Conservation (phyloP, 2,113 vertebrate species). For the Tragelaphus scriptus region DNA sequence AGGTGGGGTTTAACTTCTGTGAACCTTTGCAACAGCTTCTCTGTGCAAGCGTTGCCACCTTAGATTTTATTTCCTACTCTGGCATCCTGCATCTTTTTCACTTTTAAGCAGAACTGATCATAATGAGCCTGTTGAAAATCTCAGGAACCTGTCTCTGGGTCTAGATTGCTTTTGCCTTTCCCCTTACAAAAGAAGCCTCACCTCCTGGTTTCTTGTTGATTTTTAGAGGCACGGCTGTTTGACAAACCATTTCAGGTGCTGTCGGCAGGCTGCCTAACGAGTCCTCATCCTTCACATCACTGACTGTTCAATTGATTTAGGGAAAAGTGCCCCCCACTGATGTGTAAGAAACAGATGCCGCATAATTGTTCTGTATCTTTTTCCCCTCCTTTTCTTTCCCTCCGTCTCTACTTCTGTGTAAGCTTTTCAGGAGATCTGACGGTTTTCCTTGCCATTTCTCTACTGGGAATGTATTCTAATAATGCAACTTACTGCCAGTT, state of each 20-base stretch:
- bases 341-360: conserved; percentile 59
- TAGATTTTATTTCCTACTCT: background rate
- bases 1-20: background rate
- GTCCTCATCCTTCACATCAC: conserved; percentile 55
- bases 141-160: conserved; percentile 28
- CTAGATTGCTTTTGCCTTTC: conserved; percentile 23
- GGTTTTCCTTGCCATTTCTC: conserved; percentile 39
- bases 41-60: background rate
- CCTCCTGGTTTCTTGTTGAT: conserved; percentile 59
- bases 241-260: conserved; percentile 44
- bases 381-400: conserved; percentile 17
- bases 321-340: conserved; percentile 51
- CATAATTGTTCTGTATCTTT: conserved; percentile 55
- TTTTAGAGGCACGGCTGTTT: conserved; percentile 60
- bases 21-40: background rate
- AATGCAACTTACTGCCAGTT: conserved; percentile 56
- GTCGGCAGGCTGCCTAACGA: conserved; percentile 48
- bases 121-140: conserved; percentile 28
- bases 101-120: conserved; percentile 26
- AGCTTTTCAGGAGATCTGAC: conserved; percentile 17
- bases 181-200: conserved; percentile 29
- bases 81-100: conserved; percentile 27
- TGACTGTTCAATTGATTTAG: conserved; percentile 59
- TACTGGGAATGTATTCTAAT: conserved; percentile 36
- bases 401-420: background rate